Conservation (phyloP, 2,888 invertebrate species). For the Eustalomyia histrio region DNA sequence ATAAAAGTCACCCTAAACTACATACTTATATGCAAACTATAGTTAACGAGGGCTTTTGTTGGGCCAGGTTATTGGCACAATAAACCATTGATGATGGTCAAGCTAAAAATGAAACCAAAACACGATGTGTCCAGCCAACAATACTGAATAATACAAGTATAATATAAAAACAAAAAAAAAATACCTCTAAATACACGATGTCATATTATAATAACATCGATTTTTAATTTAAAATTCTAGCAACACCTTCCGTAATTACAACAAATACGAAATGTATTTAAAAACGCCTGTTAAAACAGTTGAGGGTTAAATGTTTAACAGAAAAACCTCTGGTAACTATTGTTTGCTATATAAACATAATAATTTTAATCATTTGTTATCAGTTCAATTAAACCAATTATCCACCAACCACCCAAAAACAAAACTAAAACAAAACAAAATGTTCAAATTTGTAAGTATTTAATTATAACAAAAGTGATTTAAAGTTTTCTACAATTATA, state of each 20-base stretch:
- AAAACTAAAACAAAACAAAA: constrained; percentile 44
- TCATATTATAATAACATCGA: constrained; percentile 42
- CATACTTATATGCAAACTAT: background rate
- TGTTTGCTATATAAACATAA: constrained; percentile 49
- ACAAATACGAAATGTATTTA: constrained; percentile 1
- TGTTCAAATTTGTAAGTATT: constrained; percentile 67
- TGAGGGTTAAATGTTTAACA: background rate
- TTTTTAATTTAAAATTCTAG: constrained; percentile 55
- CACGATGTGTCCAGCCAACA: background rate
- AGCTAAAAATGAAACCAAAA: constrained; percentile 15
- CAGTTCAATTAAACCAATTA: constrained; percentile 61
- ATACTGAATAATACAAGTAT: background rate
- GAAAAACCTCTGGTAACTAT: background rate
- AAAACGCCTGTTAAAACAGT: background rate
- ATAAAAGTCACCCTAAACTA: too few species aligned
- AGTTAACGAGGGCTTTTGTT: constrained; percentile 16
- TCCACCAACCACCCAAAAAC: constrained; percentile 33
- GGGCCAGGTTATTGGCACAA: constrained; percentile 49
- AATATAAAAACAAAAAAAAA: background rate
- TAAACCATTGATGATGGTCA: constrained; percentile 24
- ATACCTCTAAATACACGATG: background rate
- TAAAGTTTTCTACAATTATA: too few species aligned
- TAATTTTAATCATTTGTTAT: constrained; percentile 41
- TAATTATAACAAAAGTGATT: too few species aligned
- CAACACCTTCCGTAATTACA: constrained; percentile 39